phyloP scores from a whole-genome alignment of 2,797 vertebrate species.

The Tarsius wallacei region DNA sequence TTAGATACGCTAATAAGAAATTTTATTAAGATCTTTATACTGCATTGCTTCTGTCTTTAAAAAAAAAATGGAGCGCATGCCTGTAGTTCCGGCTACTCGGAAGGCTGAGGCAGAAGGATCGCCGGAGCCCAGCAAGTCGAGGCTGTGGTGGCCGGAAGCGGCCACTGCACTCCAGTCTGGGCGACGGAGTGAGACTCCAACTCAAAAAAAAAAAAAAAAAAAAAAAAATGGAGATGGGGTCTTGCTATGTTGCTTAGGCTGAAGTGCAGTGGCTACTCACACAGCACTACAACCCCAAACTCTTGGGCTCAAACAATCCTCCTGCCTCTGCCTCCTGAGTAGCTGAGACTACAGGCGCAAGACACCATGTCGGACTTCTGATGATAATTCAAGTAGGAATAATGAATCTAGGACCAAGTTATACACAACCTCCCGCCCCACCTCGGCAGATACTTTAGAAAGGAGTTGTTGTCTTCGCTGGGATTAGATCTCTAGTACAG shows the following conservation, averaged over 20 bases:
- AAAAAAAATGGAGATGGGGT: not conserved
- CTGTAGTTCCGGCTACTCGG: no score
- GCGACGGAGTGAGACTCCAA: no score
- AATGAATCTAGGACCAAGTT: conserved; percentile 32
- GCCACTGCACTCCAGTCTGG: no score
- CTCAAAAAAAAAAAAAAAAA: not conserved
- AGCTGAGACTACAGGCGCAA: not conserved
- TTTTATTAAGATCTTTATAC: conserved; percentile 45
- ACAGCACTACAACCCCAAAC: not conserved
- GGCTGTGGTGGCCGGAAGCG: no score
- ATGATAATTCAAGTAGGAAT: conserved; percentile 28
- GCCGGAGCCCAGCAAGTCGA: no score
- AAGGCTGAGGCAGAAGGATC: no score
- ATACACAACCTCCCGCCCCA: not conserved
- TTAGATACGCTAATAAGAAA: not conserved
- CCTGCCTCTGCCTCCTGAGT: not conserved
- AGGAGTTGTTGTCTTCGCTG: not conserved
- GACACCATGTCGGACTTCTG: not conserved
- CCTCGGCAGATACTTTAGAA: conserved; percentile 60
- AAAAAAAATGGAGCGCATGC: no score
- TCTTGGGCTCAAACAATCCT: not conserved
- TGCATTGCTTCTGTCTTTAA: not conserved
- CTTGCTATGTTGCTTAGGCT: not conserved
- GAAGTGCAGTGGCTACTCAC: not conserved
- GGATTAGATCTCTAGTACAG: conserved; percentile 8